A percentile compares a stretch with the other conserved stretches of the same genome.
phyloP scores from a whole-genome alignment of 2,113 vertebrate species.

The Rattus norvegicus region GRCr8 NC_086028.1:74097001-74097500 shows the following conservation, averaged over 20 bases:
- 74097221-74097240: neutral
- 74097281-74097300: neutral
- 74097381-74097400: neutral
- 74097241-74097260: neutral
- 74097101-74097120: neutral
- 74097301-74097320: neutral
- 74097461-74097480: rapidly evolving
- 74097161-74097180: neutral
- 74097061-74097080: neutral
- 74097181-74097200: neutral
- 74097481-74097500: rapidly evolving
- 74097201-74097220: neutral
- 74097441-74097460: neutral
- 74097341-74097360: neutral
- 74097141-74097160: neutral
- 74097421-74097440: neutral
- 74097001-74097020: neutral
- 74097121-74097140: neutral
- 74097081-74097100: neutral
- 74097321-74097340: neutral
- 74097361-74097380: too few relatives aligned
- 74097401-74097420: neutral
- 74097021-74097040: neutral
- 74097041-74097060: neutral
- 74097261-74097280: neutral